Base-by-base conservation (phyloP, 2,888 invertebrate genomes). In the Polydrusus cervinus region DNA sequence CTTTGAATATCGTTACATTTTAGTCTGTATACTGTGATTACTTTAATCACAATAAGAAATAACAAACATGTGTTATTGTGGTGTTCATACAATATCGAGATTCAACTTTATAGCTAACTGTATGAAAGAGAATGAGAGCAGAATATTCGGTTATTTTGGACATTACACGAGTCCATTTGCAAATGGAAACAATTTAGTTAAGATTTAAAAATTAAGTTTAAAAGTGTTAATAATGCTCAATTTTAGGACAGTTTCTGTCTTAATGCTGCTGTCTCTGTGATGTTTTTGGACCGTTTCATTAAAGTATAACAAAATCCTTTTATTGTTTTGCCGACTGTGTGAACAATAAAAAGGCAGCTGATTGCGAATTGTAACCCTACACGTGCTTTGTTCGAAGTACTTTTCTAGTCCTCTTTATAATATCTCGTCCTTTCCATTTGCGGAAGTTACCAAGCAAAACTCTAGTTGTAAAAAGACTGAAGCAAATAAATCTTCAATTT, bases 21-120 rank as follows among this genome's bases (percentile, higher is more conserved):
- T 86, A 86, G 86, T 86, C 86, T 85, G 84, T 86, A 84, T 78
- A 83, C 86, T 86, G 86, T 86, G 86, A 86, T 86, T 85, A 82
- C 75, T 77, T 80, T 84, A 85, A 87, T 87, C 87, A 86, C 87
- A 85, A 76, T 71, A 75, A 78, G 71, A 75, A 78, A 69, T 74
- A 74, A 77, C 77, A 74, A 75, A 78, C 71, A 76, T 85, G 85
- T 86, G 86, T 87, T 86, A 86, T 84, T 84, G 85, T 86, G 86
- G 87, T 87, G 87, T 87, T 87, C 85, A 85, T 83, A 81, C 82
- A 81, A 84, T 84, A 84, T 85, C 82, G 84, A 85, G 83, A 85
- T 82, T 78, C 78, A 75, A 78, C 84, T 86, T 84, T 84, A 84
- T 84, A 82, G 83, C 83, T 84, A 82, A 83, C 81, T 81, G 79